Evolutionary conservation across 2,797 vertebrate species (phyloP).

Genomic region (Poeciliopsis infans): DNA sequence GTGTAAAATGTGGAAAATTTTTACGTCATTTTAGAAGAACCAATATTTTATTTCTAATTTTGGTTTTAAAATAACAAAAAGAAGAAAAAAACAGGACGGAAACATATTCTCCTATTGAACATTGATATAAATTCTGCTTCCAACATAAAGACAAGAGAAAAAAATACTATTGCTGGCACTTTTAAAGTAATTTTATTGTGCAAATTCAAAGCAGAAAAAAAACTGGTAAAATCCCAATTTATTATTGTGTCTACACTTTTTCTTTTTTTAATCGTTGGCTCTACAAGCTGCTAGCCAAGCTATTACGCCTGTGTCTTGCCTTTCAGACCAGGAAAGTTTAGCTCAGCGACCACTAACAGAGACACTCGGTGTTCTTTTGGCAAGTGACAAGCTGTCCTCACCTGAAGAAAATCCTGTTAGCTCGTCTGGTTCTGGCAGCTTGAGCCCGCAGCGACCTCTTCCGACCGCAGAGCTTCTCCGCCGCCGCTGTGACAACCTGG

Average conservation of each 20-base stretch:
- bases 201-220: neutral
- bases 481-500: neutral
- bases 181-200: neutral
- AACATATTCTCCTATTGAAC: neutral
- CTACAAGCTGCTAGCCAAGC: neutral
- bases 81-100: neutral
- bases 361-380: neutral
- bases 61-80: neutral
- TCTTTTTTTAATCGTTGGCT: neutral
- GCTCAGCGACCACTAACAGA: neutral
- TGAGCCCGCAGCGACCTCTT: slow-evolving; percentile 44
- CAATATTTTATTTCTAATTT: neutral
- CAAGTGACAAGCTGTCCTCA: neutral
- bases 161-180: neutral
- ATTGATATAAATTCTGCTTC: neutral
- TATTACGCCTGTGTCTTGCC: neutral
- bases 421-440: neutral
- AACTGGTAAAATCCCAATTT: neutral
- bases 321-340: neutral
- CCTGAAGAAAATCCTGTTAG: neutral
- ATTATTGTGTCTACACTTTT: neutral
- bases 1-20: neutral
- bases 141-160: neutral
- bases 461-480: slow-evolving; percentile 1
- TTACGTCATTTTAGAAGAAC: neutral